A percentile compares a stretch with the other conserved stretches of the same genome.
These are phyloP conservation scores for Hiodon alosoides DNA, from an alignment of 2,113 vertebrate species.

Conservation along the genomic window DNA sequence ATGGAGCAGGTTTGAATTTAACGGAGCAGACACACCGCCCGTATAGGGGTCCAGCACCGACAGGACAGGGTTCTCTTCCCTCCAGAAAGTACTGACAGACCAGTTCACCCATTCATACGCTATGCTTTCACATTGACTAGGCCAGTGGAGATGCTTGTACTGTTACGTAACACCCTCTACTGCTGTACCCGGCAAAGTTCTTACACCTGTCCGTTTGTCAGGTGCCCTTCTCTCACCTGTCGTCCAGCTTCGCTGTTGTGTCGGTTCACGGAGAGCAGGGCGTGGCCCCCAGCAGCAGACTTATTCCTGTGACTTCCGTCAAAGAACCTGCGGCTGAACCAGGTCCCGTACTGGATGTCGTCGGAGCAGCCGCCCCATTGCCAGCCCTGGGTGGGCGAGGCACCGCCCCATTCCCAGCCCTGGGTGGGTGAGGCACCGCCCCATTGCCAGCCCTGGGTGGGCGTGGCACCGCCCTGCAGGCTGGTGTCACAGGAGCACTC, in stretches of 20 bases:
- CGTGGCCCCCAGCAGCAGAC: slow-evolving; percentile 72
- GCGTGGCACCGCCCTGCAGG: slow-evolving; percentile 69
- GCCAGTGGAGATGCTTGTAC: too few relatives aligned
- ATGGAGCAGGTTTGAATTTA: too few relatives aligned
- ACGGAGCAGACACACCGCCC: too few relatives aligned
- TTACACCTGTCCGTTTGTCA: neutral
- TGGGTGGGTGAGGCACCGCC: slow-evolving; percentile 40
- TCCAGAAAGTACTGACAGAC: too few relatives aligned
- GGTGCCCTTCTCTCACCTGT: slow-evolving; percentile 63
- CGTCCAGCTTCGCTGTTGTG: slow-evolving; percentile 94
- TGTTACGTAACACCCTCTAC: too few relatives aligned
- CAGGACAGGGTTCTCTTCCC: too few relatives aligned
- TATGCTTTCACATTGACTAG: too few relatives aligned
- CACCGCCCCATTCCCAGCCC: slow-evolving; percentile 57
- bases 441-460: slow-evolving; percentile 46
- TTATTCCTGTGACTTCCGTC: slow-evolving; percentile 84
- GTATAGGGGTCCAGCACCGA: too few relatives aligned
- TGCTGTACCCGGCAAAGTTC: neutral
- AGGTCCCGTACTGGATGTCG: slow-evolving; percentile 91
- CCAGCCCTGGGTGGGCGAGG: slow-evolving; percentile 63
- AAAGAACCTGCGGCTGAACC: slow-evolving; percentile 96
- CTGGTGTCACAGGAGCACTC: slow-evolving; percentile 87
- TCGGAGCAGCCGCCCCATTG: slow-evolving; percentile 97
- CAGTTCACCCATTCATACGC: too few relatives aligned
- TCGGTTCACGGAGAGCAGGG: slow-evolving; percentile 83